These are phyloP conservation scores for Chanos chanos DNA, from an alignment of 2,797 vertebrate genomes.

Conservation along the genomic window DNA sequence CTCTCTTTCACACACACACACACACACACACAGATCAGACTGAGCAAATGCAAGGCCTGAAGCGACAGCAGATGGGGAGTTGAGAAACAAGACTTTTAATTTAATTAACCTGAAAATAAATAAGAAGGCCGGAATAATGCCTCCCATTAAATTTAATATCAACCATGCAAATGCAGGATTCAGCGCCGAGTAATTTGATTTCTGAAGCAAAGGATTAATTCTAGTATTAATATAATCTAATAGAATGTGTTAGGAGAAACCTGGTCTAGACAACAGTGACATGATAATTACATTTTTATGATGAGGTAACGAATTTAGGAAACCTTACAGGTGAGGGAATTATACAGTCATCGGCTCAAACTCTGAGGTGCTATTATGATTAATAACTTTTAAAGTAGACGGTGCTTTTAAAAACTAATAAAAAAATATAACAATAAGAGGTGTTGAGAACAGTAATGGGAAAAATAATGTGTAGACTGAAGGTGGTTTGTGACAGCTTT, in stretches of 20 bases:
- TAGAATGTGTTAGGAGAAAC: constrained; percentile 17
- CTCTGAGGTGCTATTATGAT: no score
- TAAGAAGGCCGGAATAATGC: constrained; percentile 37
- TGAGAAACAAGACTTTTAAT: constrained; percentile 56
- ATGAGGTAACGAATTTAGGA: background rate
- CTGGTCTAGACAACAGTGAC: constrained; percentile 17
- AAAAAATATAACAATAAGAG: no score
- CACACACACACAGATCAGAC: background rate
- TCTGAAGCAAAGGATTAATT: constrained; percentile 26
- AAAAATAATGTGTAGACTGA: no score
- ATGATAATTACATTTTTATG: constrained; percentile 11
- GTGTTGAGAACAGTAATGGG: no score
- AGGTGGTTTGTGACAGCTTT: no score
- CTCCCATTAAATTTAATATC: constrained; percentile 36
- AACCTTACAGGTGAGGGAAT: background rate
- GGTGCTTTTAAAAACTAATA: background rate
- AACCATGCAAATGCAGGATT: constrained; percentile 38
- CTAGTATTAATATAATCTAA: constrained; percentile 32
- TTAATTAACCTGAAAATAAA: constrained; percentile 55
- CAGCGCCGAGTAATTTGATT: constrained; percentile 26
- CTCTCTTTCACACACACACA: background rate
- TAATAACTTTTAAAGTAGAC: no score
- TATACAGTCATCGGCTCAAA: no score
- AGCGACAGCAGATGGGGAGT: constrained; percentile 51
- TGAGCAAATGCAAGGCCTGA: background rate